A percentile compares a stretch with the other conserved stretches of the same genome.
phyloP scores from a whole-genome alignment of 2,888 invertebrate species.

The Caenorhabditis imperialis region DNA sequence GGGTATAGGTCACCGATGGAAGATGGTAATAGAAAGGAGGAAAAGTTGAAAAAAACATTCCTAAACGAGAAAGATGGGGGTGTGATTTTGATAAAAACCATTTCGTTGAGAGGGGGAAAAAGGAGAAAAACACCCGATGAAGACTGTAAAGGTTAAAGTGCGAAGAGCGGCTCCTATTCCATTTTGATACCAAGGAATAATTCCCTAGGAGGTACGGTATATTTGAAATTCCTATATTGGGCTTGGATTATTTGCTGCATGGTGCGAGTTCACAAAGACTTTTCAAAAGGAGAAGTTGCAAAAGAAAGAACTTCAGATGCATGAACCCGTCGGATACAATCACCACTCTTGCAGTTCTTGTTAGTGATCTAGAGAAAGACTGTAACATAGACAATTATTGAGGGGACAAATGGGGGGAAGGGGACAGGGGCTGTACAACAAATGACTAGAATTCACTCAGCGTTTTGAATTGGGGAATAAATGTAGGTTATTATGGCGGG shows the following conservation, averaged over 20 bases:
- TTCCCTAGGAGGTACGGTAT: conserved; percentile 37
- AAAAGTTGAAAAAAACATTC: conserved; percentile 18
- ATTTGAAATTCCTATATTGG: conserved; percentile 40
- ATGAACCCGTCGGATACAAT: neutral
- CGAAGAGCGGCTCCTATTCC: conserved; percentile 33
- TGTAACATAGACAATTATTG: neutral
- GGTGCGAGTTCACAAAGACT: conserved; percentile 14
- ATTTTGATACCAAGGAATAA: conserved; percentile 17
- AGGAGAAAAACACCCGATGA: conserved; percentile 35
- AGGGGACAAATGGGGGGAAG: conserved; percentile 2
- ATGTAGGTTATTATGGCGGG: conserved; percentile 2
- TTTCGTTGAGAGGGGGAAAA: conserved; percentile 49
- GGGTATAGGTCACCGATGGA: conserved; percentile 32
- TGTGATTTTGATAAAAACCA: conserved; percentile 2
- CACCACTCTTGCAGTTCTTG: conserved; percentile 13
- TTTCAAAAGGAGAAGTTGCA: conserved; percentile 4
- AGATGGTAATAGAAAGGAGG: conserved; percentile 19
- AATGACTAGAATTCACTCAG: conserved; percentile 52
- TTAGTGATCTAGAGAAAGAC: conserved; percentile 1
- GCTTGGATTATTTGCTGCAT: neutral
- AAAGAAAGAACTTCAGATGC: conserved; percentile 20
- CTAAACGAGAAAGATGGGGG: conserved; percentile 20
- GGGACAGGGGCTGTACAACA: conserved; percentile 44
- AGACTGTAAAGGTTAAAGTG: conserved; percentile 13
- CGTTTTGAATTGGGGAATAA: neutral